phyloP scores from a whole-genome alignment of 2,113 vertebrate species.

The Apteryx owenii region DNA sequence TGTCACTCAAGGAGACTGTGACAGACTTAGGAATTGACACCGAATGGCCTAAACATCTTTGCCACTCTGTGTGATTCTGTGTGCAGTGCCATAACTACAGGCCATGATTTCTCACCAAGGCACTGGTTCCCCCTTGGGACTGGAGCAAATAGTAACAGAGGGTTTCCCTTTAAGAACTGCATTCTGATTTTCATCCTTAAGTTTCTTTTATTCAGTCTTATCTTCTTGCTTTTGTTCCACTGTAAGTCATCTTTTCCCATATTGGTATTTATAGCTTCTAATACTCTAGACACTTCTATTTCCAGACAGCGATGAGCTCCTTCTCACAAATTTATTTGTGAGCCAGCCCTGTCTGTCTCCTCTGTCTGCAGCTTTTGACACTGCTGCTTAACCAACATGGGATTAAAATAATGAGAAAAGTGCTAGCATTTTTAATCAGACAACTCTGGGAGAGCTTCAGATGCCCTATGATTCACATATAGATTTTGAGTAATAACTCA shows the following conservation, averaged over 20 bases:
- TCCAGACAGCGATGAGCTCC: neutral
- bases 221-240: neutral
- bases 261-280: neutral
- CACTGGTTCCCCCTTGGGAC: fast-evolving
- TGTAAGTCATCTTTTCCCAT: neutral
- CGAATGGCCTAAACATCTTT: neutral
- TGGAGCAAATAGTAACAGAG: neutral
- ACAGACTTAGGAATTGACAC: neutral
- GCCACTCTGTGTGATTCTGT: fast-evolving
- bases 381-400: neutral
- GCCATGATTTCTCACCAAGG: neutral
- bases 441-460: neutral
- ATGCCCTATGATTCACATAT: neutral
- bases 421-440: neutral
- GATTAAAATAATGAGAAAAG: neutral
- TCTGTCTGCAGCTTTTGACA: neutral
- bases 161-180: neutral
- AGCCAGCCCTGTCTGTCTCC: neutral
- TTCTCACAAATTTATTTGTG: neutral
- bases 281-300: neutral
- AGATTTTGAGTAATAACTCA: neutral
- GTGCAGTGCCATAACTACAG: fast-evolving
- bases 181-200: neutral
- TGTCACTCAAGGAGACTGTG: neutral
- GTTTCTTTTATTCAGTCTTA: neutral